Evolutionary conservation across 1,140 invertebrate species (phyloP).

Genomic region (Plectrocnemia conspersa): DNA sequence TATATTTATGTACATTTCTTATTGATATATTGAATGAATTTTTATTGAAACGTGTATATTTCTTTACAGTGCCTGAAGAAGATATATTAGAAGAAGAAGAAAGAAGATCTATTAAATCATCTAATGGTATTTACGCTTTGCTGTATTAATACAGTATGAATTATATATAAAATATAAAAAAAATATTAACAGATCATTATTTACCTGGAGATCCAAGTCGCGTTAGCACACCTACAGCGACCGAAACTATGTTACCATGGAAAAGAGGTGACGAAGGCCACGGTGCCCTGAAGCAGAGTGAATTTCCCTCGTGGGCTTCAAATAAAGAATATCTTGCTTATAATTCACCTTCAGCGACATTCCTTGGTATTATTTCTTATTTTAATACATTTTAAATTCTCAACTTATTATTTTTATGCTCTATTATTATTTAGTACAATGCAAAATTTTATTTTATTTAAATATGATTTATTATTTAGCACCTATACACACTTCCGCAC

Average conservation of each 20-base stretch:
- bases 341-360: slow-evolving; percentile 84
- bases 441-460: neutral
- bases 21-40: neutral
- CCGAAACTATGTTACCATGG: slow-evolving; percentile 84
- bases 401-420: no score
- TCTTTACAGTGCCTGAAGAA: slow-evolving; percentile 49
- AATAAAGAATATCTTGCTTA: slow-evolving; percentile 91
- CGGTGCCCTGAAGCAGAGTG: slow-evolving; percentile 73
- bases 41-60: slow-evolving; percentile 20
- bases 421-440: no score
- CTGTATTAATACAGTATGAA: neutral
- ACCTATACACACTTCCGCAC: slow-evolving; percentile 18
- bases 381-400: no score
- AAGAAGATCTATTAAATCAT: slow-evolving; percentile 42
- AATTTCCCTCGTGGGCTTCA: slow-evolving; percentile 87
- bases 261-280: slow-evolving; percentile 72
- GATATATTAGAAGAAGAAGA: slow-evolving; percentile 52
- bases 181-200: slow-evolving; percentile 20
- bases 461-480: slow-evolving; percentile 6
- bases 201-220: slow-evolving; percentile 54
- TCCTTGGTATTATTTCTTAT: slow-evolving; percentile 66
- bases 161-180: neutral
- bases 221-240: slow-evolving; percentile 78
- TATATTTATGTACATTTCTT: slow-evolving; percentile 24
- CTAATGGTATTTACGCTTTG: slow-evolving; percentile 39